Base-by-base conservation (phyloP, 2,113 vertebrate species). In the Phycodurus eques region DNA sequence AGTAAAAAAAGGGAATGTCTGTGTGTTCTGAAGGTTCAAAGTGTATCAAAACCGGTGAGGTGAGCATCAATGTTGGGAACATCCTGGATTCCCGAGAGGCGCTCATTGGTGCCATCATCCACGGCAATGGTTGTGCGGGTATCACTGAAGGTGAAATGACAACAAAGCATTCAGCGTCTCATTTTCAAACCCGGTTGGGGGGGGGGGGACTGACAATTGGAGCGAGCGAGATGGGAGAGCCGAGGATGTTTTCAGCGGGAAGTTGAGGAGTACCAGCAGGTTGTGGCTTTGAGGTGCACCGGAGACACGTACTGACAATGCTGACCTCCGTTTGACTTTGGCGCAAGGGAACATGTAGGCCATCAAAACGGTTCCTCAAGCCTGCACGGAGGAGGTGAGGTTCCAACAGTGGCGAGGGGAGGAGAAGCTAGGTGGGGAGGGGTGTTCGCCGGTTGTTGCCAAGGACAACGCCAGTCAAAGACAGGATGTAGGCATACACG, bases 371-470 rank as follows among this genome's bases (percentile, higher is more conserved):
- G 77, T 74, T 83, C 51, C n/a, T 75, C 44, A 59, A 70, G 43
- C 43, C 43, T 8, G 44, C 44, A 46, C 10, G 44, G 57, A 61
- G 43, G 61, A 72, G 49, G 72, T 74, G 72, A 54, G 70, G 75
- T 70, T 46, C 27, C 61, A 72, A 82, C 5, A 67, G 71, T 27
- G 53, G 39, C 59, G 51, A 74, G 76, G 22, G 17, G 17, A 13
- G 20, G 59, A 0, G 68, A 51, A 63, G 12, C 53, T 13, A 64
- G 57, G 73, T 65, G 33, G 59, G 51, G 73, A 10, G n/a, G 53
- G 53, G 20, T 2, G 75, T 68, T 74, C 75, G 76, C 49, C 78
- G 81, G 80, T 78, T 78, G 82, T 88, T 89, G 89, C 84, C 77
- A 85, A 76, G 84, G 82, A 86, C 81, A 80, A 83, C 81, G 31